These are phyloP conservation scores for Pseudolaguvia tuberculata DNA, from an alignment of 2,113 vertebrate genomes.

Conservation along the genomic window DNA sequence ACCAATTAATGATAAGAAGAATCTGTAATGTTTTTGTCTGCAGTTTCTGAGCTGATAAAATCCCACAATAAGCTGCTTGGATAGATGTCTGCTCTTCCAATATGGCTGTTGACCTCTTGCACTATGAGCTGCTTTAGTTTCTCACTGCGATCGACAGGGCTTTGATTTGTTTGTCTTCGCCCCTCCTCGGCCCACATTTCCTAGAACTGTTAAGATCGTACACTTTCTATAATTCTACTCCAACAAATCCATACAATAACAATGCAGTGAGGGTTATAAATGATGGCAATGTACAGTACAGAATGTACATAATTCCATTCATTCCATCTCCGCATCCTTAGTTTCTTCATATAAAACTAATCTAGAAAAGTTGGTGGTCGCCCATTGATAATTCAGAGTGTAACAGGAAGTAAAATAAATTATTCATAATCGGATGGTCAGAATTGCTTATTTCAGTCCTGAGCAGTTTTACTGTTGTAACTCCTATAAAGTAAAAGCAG, in stretches of 20 bases:
- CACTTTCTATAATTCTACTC: neutral
- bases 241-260: constrained; percentile 1
- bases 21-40: neutral
- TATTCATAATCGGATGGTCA: constrained; percentile 43
- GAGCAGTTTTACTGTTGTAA: constrained; percentile 35
- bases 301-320: neutral
- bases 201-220: constrained; percentile 23
- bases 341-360: neutral
- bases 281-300: neutral
- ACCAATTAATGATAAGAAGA: neutral
- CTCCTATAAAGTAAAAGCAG: constrained; percentile 19
- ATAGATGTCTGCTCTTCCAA: constrained; percentile 9
- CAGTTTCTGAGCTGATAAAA: neutral
- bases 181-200: constrained; percentile 20
- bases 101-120: constrained; percentile 21
- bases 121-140: constrained; percentile 24
- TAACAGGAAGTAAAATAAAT: constrained; percentile 40
- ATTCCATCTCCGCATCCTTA: neutral
- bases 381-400: neutral
- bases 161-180: constrained; percentile 33
- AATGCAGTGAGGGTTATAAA: neutral
- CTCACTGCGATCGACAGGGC: constrained; percentile 12
- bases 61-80: neutral
- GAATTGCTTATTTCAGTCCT: constrained; percentile 45
- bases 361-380: neutral